Conservation (phyloP, 2,888 invertebrate genomes). For the Gymnocheta viridis region DNA sequence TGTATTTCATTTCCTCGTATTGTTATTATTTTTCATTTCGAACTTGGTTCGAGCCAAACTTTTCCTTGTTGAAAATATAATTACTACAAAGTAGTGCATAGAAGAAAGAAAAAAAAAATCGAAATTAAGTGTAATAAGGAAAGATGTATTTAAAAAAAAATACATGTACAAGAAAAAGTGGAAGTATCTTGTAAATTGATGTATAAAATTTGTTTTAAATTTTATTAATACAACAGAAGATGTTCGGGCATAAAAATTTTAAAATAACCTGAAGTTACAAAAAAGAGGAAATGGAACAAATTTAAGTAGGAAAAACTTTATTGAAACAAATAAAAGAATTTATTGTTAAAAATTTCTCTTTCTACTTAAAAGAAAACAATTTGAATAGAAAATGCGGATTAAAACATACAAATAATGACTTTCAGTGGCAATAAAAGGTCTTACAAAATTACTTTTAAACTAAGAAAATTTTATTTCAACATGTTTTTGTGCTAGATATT, state of each 20-base stretch:
- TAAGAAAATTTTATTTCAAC: background rate
- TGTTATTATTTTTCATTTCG: conserved; percentile 45
- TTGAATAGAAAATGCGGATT: background rate
- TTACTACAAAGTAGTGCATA: conserved; percentile 46
- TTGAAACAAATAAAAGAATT: background rate
- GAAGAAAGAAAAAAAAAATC: conserved; percentile 5
- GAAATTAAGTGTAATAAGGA: conserved; percentile 47
- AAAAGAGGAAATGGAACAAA: background rate
- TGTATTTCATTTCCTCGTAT: conserved; percentile 55
- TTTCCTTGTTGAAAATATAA: conserved; percentile 65
- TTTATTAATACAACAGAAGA: conserved; percentile 53
- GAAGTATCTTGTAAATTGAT: conserved; percentile 49
- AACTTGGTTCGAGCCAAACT: conserved; percentile 31
- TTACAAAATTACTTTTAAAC: background rate
- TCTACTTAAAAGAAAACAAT: background rate
- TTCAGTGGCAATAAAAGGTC: background rate
- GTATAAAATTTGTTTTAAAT: conserved; percentile 47
- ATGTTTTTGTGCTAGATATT: no score
- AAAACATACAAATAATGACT: background rate
- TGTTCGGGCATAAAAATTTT: conserved; percentile 52
- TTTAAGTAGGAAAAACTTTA: background rate
- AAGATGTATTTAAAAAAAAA: conserved; percentile 42
- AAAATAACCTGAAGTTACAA: conserved; percentile 27
- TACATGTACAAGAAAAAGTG: background rate
- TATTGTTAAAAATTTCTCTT: background rate